Conservation (phyloP, 2,888 invertebrate species). For the Amphipyra tragopoginis region DNA sequence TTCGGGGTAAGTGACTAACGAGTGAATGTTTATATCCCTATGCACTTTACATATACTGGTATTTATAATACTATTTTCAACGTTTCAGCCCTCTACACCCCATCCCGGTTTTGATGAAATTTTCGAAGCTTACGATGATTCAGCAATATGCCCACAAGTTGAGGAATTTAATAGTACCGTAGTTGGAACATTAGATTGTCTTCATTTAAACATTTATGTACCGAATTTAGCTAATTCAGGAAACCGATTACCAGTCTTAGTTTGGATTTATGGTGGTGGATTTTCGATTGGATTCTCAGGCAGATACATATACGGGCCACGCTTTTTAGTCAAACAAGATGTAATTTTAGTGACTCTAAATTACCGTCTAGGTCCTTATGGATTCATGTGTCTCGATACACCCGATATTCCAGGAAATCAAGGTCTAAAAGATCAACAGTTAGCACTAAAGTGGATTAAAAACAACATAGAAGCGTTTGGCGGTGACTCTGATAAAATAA, state of each 20-base stretch:
- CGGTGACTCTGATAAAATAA: slow-evolving; percentile 71
- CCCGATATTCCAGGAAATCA: slow-evolving; percentile 74
- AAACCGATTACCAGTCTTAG: slow-evolving; percentile 69
- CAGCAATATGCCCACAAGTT: slow-evolving; percentile 72
- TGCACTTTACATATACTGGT: neutral
- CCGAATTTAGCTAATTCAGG: slow-evolving; percentile 66
- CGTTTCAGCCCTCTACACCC: slow-evolving; percentile 68
- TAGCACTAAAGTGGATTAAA: slow-evolving; percentile 75
- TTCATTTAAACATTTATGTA: slow-evolving; percentile 72
- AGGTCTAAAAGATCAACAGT: slow-evolving; percentile 75
- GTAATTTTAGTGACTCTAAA: slow-evolving; percentile 75
- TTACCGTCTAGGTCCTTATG: slow-evolving; percentile 76
- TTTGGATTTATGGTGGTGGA: slow-evolving; percentile 74
- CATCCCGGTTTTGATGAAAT: slow-evolving; percentile 64
- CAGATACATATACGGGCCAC: slow-evolving; percentile 66
- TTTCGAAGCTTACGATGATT: slow-evolving; percentile 74
- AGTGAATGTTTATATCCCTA: neutral
- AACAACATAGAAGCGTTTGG: slow-evolving; percentile 75
- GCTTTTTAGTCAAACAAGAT: slow-evolving; percentile 70
- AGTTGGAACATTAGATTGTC: slow-evolving; percentile 69
- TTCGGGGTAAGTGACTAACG: slow-evolving; percentile 68
- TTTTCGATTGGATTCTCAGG: slow-evolving; percentile 65
- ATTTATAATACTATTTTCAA: neutral
- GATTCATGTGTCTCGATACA: slow-evolving; percentile 75
- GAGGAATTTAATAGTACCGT: slow-evolving; percentile 61